phyloP scores from a whole-genome alignment of 2,113 vertebrate species.

The Empidonax alnorum region DNA sequence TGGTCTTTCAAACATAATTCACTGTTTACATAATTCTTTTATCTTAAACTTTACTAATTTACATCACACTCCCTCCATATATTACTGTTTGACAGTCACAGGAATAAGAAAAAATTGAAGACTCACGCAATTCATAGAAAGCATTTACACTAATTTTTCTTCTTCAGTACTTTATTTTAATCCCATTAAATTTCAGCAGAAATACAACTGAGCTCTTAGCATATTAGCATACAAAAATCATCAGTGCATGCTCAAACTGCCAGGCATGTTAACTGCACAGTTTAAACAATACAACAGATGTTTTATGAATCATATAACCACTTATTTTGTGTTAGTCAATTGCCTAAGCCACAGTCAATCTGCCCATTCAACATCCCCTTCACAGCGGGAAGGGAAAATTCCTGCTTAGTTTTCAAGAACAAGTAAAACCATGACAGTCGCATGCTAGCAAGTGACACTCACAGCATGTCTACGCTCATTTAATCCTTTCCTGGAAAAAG shows the following conservation, averaged over 20 bases:
- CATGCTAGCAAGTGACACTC: not conserved
- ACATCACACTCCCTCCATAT: not conserved
- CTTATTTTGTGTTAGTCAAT: no score
- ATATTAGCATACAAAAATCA: conserved; percentile 18
- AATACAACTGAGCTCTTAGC: not conserved
- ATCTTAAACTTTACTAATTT: not conserved
- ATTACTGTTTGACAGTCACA: not conserved
- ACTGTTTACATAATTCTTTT: not conserved
- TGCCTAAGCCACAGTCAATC: no score
- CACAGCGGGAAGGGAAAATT: no score
- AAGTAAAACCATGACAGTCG: no score
- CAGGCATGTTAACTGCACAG: not conserved
- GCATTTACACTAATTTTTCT: not conserved
- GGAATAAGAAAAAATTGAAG: not conserved
- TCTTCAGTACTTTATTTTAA: conserved; percentile 17
- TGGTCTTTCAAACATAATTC: not conserved
- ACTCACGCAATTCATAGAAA: not conserved
- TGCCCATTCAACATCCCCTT: no score
- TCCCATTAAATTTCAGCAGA: not conserved
- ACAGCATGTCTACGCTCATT: not conserved
- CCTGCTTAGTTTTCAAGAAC: no score
- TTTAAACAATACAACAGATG: not conserved
- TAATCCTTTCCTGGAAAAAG: not conserved
- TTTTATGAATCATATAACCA: not conserved
- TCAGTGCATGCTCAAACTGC: conserved; percentile 3